These are phyloP conservation scores for Pangasius sanitwongsei DNA, from an alignment of 2,797 vertebrate species.

Conservation along the genomic window DNA sequence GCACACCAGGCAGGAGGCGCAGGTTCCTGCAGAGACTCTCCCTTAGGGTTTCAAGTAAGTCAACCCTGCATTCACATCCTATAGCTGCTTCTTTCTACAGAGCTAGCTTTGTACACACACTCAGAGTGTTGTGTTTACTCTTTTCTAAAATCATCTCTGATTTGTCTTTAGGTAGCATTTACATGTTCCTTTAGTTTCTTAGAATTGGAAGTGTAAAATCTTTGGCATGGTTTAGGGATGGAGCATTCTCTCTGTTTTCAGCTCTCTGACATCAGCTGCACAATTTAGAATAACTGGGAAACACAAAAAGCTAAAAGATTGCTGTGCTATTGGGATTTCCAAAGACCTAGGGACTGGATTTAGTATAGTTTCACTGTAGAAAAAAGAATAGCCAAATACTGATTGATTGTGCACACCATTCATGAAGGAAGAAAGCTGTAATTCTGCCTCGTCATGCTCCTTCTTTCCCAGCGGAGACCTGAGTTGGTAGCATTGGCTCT, in stretches of 20 bases:
- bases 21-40: constrained; percentile 44
- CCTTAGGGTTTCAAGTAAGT: constrained; percentile 25
- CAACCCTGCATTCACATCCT: constrained; percentile 8
- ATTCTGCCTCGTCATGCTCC: constrained; percentile 8
- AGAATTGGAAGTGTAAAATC: too few species aligned
- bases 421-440: not conserved
- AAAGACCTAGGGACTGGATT: not conserved
- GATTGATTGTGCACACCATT: not conserved
- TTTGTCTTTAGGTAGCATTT: not conserved
- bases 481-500: not conserved
- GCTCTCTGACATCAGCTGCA: not conserved
- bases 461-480: not conserved
- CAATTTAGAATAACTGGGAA: not conserved
- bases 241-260: not conserved
- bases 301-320: not conserved
- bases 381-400: not conserved
- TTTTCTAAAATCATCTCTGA: constrained; percentile 24
- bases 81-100: constrained; percentile 18
- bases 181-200: not conserved
- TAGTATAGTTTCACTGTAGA: not conserved
- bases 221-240: not conserved
- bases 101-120: not conserved
- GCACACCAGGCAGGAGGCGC: constrained; percentile 18
- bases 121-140: constrained; percentile 25
- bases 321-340: not conserved